phyloP scores from a whole-genome alignment of 2,888 invertebrate genomes.

The Pyrochroa serraticornis region DNA sequence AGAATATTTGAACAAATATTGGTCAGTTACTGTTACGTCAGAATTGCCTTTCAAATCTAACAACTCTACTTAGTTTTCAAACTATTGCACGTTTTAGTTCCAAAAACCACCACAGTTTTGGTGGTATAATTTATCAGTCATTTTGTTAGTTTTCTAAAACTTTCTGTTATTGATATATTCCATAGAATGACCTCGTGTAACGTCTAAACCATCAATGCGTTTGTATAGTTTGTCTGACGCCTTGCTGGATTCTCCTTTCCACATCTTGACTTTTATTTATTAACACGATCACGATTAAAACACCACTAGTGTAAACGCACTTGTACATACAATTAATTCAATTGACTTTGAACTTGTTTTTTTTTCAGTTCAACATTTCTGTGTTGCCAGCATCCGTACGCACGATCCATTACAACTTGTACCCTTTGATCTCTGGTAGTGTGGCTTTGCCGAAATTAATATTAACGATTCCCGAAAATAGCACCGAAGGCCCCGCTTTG shows the following conservation, averaged over 20 bases:
- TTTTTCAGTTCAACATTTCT: slow-evolving; percentile 59
- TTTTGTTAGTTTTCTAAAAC: too few relatives aligned
- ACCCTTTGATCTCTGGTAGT: slow-evolving; percentile 77
- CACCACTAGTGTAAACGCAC: too few relatives aligned
- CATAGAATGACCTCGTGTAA: too few relatives aligned
- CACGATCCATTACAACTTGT: slow-evolving; percentile 76
- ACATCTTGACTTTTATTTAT: not conserved
- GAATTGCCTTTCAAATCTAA: too few relatives aligned
- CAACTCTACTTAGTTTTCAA: too few relatives aligned
- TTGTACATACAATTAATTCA: too few relatives aligned
- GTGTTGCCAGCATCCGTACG: slow-evolving; percentile 68
- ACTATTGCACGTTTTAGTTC: too few relatives aligned
- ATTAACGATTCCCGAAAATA: slow-evolving; percentile 60
- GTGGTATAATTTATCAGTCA: too few relatives aligned
- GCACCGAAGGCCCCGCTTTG: slow-evolving; percentile 52
- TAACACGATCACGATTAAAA: not conserved
- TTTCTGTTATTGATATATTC: too few relatives aligned
- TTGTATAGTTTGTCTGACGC: not conserved
- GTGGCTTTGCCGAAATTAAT: slow-evolving; percentile 71
- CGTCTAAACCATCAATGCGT: not conserved
- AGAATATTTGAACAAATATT: too few relatives aligned
- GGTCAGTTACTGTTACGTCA: too few relatives aligned
- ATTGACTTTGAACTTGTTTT: slow-evolving; percentile 5
- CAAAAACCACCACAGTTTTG: too few relatives aligned
- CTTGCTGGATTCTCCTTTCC: not conserved